Percentiles rank a stretch among this genome's conserved stretches.
Conservation (phyloP, 2,888 invertebrate species). For the Phorcus lineatus region DNA sequence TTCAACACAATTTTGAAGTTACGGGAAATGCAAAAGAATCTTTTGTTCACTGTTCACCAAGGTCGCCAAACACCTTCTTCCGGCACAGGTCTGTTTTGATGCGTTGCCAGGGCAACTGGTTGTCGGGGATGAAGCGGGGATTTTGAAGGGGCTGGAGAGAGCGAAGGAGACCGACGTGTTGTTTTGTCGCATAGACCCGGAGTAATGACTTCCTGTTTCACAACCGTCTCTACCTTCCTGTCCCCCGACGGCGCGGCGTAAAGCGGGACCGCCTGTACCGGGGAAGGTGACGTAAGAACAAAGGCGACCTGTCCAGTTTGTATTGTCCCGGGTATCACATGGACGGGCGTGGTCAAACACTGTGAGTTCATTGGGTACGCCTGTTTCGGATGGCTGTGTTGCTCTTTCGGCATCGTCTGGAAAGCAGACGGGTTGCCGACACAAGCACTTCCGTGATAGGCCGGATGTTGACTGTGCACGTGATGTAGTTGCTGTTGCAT, state of each 20-base stretch:
- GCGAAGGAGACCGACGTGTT: neutral
- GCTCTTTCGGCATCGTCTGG: constrained; percentile 21
- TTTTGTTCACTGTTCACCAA: neutral
- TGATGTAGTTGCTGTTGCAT: constrained; percentile 3
- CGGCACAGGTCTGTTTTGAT: neutral
- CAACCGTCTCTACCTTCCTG: neutral
- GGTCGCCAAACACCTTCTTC: constrained; percentile 16
- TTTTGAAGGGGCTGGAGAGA: neutral
- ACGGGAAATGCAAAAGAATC: too few relatives aligned
- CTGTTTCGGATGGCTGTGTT: neutral
- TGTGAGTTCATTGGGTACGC: neutral
- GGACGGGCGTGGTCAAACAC: constrained; percentile 24
- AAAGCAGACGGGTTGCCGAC: constrained; percentile 18
- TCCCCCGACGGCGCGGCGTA: constrained; percentile 7
- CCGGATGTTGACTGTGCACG: neutral
- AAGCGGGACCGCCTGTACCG: constrained; percentile 9
- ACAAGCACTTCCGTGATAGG: neutral
- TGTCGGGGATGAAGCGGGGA: neutral
- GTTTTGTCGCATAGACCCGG: neutral
- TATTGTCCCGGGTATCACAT: constrained; percentile 36
- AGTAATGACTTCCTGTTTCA: neutral
- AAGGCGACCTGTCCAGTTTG: constrained; percentile 41
- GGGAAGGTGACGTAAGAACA: constrained; percentile 34
- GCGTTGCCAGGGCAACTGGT: neutral
- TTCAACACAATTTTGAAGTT: too few relatives aligned